Percentiles rank a stretch among this genome's conserved stretches.
Conservation (phyloP, 2,113 vertebrate species). For the Nyctibius bracteatus region DNA sequence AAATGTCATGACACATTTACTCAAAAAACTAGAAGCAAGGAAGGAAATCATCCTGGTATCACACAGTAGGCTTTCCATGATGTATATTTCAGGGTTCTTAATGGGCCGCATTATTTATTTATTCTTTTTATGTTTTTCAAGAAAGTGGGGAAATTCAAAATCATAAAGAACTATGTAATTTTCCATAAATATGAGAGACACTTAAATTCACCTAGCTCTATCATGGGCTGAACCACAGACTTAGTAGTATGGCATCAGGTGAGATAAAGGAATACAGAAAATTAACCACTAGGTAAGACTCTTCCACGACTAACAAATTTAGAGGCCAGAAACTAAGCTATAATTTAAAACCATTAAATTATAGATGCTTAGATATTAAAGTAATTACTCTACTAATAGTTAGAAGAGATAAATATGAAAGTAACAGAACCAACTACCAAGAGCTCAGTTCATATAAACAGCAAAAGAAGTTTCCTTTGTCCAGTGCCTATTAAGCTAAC, state of each 20-base stretch:
- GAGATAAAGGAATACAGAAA: background rate
- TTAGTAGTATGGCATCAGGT: background rate
- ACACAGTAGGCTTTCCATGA: background rate
- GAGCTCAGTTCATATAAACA: background rate
- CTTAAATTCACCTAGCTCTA: background rate
- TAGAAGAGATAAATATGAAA: background rate
- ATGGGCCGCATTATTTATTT: background rate
- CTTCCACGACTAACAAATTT: background rate
- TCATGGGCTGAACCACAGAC: background rate
- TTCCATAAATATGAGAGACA: background rate
- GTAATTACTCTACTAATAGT: background rate
- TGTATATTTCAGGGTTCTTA: background rate
- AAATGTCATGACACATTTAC: background rate
- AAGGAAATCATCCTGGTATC: background rate
- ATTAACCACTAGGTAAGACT: background rate
- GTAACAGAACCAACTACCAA: background rate
- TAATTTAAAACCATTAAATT: background rate
- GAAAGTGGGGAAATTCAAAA: background rate
- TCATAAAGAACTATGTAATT: background rate
- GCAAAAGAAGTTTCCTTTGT: background rate
- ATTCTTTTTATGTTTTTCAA: background rate
- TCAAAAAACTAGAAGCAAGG: background rate
- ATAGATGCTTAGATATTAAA: background rate
- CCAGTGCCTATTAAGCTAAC: background rate
- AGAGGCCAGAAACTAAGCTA: background rate